Evolutionary conservation across 2,797 vertebrate species (phyloP).

Genomic region (Heteromormyrus szaboi): DNA sequence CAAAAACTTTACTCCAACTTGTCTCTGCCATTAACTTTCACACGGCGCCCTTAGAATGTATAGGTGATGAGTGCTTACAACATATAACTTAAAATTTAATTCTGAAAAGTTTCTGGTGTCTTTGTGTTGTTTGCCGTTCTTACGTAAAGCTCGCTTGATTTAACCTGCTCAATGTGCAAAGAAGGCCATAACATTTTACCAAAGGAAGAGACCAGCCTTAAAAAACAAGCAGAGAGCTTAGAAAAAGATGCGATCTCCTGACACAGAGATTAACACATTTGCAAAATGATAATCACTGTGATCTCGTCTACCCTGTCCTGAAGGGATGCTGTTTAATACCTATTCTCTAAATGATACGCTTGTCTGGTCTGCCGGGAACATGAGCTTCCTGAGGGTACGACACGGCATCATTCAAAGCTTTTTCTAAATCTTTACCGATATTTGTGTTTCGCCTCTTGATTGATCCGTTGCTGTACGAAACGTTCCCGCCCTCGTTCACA

Average conservation of each 20-base stretch:
- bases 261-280: neutral
- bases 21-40: neutral
- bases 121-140: neutral
- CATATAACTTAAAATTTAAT: neutral
- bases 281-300: neutral
- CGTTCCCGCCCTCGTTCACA: neutral
- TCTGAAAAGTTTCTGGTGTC: neutral
- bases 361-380: neutral
- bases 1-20: neutral
- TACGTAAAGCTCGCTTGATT: neutral
- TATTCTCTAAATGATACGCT: neutral
- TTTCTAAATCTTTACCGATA: neutral
- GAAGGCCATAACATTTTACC: neutral
- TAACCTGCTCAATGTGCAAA: neutral
- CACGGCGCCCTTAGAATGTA: neutral
- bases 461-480: neutral
- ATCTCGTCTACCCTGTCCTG: neutral
- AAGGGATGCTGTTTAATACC: neutral
- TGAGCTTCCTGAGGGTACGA: neutral
- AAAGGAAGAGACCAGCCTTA: neutral
- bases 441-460: neutral
- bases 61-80: neutral
- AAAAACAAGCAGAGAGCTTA: neutral
- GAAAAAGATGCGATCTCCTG: neutral
- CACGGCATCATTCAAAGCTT: neutral